Conservation (phyloP, 1,140 invertebrate genomes). For the Leptopilina boulardi region DNA sequence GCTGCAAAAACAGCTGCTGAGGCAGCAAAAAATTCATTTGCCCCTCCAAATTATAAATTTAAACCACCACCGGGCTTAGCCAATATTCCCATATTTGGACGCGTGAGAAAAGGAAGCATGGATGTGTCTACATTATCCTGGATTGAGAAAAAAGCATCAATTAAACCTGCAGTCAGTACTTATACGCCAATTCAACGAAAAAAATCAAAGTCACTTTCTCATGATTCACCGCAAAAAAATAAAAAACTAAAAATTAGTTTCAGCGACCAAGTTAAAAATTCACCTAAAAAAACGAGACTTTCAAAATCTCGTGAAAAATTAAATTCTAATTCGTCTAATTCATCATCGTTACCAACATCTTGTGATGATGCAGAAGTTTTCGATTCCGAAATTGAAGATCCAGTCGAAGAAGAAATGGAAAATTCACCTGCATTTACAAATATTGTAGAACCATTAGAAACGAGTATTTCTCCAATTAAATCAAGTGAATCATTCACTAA, state of each 20-base stretch:
- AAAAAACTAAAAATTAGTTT: not conserved
- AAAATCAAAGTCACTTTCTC: not conserved
- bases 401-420: not conserved
- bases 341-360: slow-evolving; percentile 53
- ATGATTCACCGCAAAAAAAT: not conserved
- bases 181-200: not conserved
- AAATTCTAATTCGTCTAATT: slow-evolving; percentile 61
- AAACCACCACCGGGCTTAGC: slow-evolving; percentile 4
- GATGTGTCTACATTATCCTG: not conserved
- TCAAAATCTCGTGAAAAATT: slow-evolving; percentile 17
- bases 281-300: slow-evolving; percentile 43
- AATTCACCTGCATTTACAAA: not conserved
- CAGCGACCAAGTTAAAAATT: slow-evolving; percentile 30
- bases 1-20: slow-evolving; percentile 15
- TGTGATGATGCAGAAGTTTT: slow-evolving; percentile 34
- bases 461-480: no score
- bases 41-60: slow-evolving; percentile 29
- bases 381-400: not conserved
- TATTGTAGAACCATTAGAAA: no score
- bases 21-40: slow-evolving; percentile 31
- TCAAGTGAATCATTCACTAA: no score
- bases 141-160: not conserved
- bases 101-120: slow-evolving; percentile 24
- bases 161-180: not conserved
- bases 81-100: slow-evolving; percentile 1